Conservation (phyloP, 2,888 invertebrate genomes). For the Agonopterix subpropinquella region DNA sequence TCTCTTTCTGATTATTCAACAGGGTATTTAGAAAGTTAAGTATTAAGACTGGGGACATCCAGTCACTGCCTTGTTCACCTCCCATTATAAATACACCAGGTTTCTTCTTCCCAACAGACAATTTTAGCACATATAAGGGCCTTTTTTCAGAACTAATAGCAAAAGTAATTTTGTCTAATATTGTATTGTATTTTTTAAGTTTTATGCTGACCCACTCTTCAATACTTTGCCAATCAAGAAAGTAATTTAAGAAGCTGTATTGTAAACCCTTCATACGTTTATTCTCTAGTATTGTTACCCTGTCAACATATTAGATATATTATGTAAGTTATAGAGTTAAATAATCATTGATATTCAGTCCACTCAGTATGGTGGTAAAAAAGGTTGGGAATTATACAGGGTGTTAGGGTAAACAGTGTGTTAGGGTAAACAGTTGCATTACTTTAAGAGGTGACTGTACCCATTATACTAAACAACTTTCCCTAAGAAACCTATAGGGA, state of each 20-base stretch:
- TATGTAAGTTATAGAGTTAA: too few species aligned
- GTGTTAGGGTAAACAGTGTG: too few species aligned
- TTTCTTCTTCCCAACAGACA: constrained; percentile 29
- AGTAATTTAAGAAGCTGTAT: constrained; percentile 9
- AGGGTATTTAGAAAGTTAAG: constrained; percentile 36
- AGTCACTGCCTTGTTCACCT: constrained; percentile 57
- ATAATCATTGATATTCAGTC: too few species aligned
- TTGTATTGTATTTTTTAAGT: constrained; percentile 17
- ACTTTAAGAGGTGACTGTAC: too few species aligned
- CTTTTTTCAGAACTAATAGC: constrained; percentile 29
- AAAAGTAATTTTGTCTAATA: constrained; percentile 33
- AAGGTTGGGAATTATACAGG: too few species aligned
- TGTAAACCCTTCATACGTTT: too few species aligned
- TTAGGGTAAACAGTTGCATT: too few species aligned
- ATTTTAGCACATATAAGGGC: constrained; percentile 42
- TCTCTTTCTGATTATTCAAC: constrained; percentile 10
- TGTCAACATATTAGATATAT: too few species aligned
- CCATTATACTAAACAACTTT: too few species aligned
- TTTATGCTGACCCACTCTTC: constrained; percentile 28
- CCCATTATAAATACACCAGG: constrained; percentile 47
- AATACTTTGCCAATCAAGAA: constrained; percentile 31
- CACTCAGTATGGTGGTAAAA: too few species aligned
- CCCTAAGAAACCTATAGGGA: too few species aligned
- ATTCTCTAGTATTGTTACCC: too few species aligned
- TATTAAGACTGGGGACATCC: constrained; percentile 47